These are phyloP conservation scores for Maconellicoccus hirsutus DNA, from an alignment of 1,140 invertebrate species.

Conservation along the genomic window DNA sequence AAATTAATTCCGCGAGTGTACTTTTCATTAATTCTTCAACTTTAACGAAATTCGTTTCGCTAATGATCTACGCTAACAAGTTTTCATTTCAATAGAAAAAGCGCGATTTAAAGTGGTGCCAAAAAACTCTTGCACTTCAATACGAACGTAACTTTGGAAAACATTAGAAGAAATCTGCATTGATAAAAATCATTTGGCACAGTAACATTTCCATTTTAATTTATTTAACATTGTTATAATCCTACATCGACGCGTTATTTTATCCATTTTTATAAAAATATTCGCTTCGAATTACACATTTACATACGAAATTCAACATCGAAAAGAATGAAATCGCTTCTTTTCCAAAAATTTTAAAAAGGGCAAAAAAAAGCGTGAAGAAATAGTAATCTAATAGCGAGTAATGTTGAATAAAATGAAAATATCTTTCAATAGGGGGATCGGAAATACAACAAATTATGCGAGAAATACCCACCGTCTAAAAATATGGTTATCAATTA, in stretches of 20 bases:
- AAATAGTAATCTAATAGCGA: too few species aligned
- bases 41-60: too few species aligned
- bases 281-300: neutral
- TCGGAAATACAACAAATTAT: too few species aligned
- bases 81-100: too few species aligned
- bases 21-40: too few species aligned
- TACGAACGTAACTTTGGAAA: neutral
- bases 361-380: too few species aligned
- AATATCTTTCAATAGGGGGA: too few species aligned
- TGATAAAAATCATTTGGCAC: neutral
- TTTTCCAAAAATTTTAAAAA: neutral
- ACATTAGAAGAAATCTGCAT: neutral
- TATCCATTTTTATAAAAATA: neutral
- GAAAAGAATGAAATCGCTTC: neutral
- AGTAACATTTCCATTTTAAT: neutral
- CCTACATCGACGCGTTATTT: neutral
- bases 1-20: too few species aligned
- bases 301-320: neutral
- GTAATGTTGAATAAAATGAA: too few species aligned
- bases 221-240: conserved; percentile 2
- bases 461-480: too few species aligned
- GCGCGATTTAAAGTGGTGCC: neutral
- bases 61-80: too few species aligned
- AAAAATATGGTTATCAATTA: too few species aligned
- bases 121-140: neutral